These are phyloP conservation scores for Trachelus iudaicus DNA, from an alignment of 2,888 invertebrate species.

Conservation along the genomic window DNA sequence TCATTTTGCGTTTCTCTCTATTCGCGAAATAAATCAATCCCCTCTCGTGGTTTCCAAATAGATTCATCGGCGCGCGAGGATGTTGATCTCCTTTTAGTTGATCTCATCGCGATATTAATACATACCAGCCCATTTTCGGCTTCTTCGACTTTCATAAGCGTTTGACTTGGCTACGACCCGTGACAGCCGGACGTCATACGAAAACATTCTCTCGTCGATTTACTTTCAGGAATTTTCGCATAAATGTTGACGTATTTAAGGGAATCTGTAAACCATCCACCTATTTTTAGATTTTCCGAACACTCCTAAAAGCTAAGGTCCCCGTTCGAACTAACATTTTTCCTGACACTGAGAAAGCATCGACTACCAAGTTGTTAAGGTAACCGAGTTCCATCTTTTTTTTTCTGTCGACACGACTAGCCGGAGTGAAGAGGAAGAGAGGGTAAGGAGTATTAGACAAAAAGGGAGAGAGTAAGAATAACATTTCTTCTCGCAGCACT, in stretches of 20 bases:
- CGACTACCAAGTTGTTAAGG: not conserved
- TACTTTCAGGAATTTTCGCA: constrained; percentile 62
- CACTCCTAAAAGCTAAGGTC: not conserved
- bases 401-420: not conserved
- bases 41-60: constrained; percentile 17
- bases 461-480: not conserved
- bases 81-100: not conserved
- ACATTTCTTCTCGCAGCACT: not conserved
- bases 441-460: not conserved
- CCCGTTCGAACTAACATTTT: constrained; percentile 22
- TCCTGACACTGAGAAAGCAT: not conserved
- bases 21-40: constrained; percentile 16
- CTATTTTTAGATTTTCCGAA: constrained; percentile 42
- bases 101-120: constrained; percentile 46
- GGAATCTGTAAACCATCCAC: constrained; percentile 64
- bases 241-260: constrained; percentile 65
- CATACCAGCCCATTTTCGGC: constrained; percentile 35
- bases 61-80: not conserved
- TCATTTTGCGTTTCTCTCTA: not conserved
- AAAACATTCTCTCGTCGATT: constrained; percentile 64
- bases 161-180: constrained; percentile 56
- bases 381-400: not conserved
- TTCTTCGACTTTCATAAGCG: constrained; percentile 34
- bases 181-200: constrained; percentile 51
- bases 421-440: not conserved